Conservation (phyloP, 1,140 invertebrate genomes). For the Batillaria attramentaria region DNA sequence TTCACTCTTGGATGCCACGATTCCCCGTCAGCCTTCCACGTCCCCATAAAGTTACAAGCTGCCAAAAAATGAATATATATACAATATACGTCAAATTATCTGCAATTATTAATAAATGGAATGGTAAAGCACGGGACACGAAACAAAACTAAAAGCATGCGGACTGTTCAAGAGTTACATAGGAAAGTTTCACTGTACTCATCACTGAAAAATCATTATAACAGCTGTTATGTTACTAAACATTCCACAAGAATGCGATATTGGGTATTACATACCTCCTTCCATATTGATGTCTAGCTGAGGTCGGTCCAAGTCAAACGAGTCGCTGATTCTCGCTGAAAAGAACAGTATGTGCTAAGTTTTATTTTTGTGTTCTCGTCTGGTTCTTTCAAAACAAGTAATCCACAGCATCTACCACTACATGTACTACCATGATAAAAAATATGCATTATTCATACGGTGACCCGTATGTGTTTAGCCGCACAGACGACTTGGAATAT, state of each 20-base stretch:
- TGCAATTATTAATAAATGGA: not conserved
- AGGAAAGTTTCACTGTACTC: not conserved
- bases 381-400: no score
- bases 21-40: conserved; percentile 28
- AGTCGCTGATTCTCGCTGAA: not conserved
- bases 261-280: conserved; percentile 22
- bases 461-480: no score
- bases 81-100: not conserved
- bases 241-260: no score
- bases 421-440: no score
- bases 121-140: not conserved
- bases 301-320: not conserved
- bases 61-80: conserved; percentile 20
- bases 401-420: no score
- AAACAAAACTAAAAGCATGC: not conserved
- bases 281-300: conserved; percentile 30
- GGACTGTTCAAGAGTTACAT: no score
- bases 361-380: no score
- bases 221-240: no score
- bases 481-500: no score
- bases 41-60: conserved; percentile 37
- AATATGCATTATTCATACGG: no score
- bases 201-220: not conserved
- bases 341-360: no score
- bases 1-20: conserved; percentile 37